Evolutionary conservation across 2,888 invertebrate genomes (phyloP).

Genomic region (Meteorus cinctellus): DNA sequence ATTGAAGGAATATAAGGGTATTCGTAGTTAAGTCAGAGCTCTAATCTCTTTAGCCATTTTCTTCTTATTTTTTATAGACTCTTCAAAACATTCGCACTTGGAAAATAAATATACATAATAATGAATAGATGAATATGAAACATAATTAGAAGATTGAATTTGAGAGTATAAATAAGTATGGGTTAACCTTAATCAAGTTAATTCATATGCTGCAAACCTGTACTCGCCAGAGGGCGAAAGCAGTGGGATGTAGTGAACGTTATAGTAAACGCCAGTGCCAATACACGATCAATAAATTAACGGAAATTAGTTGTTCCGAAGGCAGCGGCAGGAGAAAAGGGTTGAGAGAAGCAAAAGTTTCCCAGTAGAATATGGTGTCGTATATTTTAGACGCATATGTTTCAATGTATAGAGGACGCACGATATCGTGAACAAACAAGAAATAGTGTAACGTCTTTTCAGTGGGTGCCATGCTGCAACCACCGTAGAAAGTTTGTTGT

Average conservation of each 20-base stretch:
- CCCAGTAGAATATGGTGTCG: background rate
- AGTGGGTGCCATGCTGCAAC: slow-evolving; percentile 6
- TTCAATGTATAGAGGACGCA: slow-evolving; percentile 4
- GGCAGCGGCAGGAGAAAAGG: background rate
- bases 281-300: background rate
- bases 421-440: slow-evolving; percentile 13
- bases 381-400: background rate
- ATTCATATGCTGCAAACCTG: too few relatives aligned
- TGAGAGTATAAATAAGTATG: too few relatives aligned
- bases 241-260: too few relatives aligned
- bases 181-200: too few relatives aligned
- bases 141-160: too few relatives aligned
- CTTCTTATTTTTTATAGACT: too few relatives aligned
- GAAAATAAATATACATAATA: too few relatives aligned
- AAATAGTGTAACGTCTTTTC: slow-evolving; percentile 20
- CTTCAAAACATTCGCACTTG: too few relatives aligned
- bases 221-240: background rate
- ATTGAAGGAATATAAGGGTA: too few relatives aligned
- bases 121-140: too few relatives aligned
- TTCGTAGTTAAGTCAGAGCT: too few relatives aligned
- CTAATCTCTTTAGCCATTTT: too few relatives aligned
- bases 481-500: slow-evolving; percentile 31
- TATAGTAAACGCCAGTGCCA: background rate
- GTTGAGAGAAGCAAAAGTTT: background rate
- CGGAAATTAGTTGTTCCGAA: background rate